These are phyloP conservation scores for Struthidea cinerea DNA, from an alignment of 2,113 vertebrate genomes.

Conservation along the genomic window DNA sequence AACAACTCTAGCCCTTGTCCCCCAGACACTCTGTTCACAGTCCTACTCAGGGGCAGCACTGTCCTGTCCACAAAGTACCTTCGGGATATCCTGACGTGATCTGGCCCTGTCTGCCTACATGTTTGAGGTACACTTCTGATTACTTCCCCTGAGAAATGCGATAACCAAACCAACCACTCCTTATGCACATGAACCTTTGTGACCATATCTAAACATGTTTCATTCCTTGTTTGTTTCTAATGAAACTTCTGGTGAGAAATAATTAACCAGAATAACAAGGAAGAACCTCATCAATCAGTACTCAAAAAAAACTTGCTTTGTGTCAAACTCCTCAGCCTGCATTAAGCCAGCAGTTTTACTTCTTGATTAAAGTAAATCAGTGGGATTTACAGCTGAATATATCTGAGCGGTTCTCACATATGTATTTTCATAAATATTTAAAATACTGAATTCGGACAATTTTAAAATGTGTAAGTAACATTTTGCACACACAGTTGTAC, in stretches of 20 bases:
- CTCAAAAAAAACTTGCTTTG: background rate
- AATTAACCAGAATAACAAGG: background rate
- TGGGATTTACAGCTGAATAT: background rate
- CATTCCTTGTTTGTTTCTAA: background rate
- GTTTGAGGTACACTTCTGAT: background rate
- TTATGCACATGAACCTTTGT: background rate
- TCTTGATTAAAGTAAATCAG: background rate
- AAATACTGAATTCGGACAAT: background rate
- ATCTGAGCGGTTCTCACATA: background rate
- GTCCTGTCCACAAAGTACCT: background rate
- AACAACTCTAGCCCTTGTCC: background rate
- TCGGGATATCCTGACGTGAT: background rate
- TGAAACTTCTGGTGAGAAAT: background rate
- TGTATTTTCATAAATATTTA: background rate
- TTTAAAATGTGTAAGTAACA: background rate
- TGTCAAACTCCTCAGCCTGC: background rate
- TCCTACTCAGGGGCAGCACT: background rate
- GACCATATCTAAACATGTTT: background rate
- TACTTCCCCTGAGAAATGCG: background rate
- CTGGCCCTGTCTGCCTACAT: background rate
- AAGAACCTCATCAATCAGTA: background rate
- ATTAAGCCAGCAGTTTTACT: background rate
- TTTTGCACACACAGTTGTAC: background rate
- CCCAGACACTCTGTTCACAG: accelerated
- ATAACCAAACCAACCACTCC: background rate